phyloP scores from a whole-genome alignment of 2,797 vertebrate genomes.

The Eleutherodactylus coqui region DNA sequence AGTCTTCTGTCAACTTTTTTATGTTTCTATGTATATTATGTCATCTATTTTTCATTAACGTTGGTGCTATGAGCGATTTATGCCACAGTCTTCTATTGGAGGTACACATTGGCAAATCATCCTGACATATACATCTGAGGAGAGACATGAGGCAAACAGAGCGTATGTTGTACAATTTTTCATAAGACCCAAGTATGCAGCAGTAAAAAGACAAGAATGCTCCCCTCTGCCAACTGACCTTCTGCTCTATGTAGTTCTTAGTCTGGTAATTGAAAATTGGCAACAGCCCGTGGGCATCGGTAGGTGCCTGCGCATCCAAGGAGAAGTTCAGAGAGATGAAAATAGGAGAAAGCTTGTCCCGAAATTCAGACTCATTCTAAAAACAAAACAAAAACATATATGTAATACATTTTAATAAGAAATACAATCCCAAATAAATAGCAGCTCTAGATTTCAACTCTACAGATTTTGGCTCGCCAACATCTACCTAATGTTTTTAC shows the following conservation, averaged over 20 bases:
- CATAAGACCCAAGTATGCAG: neutral
- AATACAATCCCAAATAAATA: neutral
- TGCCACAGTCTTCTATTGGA: too few species aligned
- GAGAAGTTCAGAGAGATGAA: slow-evolving; percentile 87
- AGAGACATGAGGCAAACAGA: neutral
- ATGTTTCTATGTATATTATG: too few species aligned
- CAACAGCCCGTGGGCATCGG: slow-evolving; percentile 80
- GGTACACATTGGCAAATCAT: too few species aligned
- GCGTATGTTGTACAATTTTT: neutral
- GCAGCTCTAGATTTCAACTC: neutral
- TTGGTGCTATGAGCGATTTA: too few species aligned
- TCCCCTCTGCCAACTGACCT: slow-evolving; percentile 75
- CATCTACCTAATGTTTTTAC: slow-evolving; percentile 32
- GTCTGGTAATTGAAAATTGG: slow-evolving; percentile 90
- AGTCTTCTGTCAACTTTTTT: too few species aligned
- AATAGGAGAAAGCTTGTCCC: slow-evolving; percentile 92
- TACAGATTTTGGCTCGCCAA: slow-evolving; percentile 10
- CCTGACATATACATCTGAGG: too few species aligned
- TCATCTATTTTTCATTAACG: too few species aligned
- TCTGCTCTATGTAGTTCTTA: slow-evolving; percentile 82
- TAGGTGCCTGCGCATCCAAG: slow-evolving; percentile 81
- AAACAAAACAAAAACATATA: neutral
- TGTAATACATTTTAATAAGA: neutral
- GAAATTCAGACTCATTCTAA: slow-evolving; percentile 90
- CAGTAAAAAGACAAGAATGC: neutral